A percentile compares a stretch with the other conserved stretches of the same genome.
Evolutionary conservation across 2,797 vertebrate genomes (phyloP).

Genomic region (Poliocrania exsul): DNA sequence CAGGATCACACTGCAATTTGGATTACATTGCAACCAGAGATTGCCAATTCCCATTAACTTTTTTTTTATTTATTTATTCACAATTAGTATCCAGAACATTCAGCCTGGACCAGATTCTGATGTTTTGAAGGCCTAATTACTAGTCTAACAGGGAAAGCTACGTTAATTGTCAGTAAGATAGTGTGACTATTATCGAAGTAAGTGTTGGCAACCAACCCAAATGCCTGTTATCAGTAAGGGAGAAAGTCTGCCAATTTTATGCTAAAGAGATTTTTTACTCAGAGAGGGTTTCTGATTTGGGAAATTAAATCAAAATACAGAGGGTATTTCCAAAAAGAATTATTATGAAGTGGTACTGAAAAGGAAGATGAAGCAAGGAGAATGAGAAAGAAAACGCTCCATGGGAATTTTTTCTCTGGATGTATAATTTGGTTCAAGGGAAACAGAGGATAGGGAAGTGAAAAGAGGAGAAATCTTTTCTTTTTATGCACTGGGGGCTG

Average conservation of each 20-base stretch:
- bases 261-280: not conserved
- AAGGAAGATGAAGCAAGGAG: not conserved
- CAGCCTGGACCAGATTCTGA: conserved; percentile 2
- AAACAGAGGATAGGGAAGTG: not conserved
- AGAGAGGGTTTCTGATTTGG: not conserved
- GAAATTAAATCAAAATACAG: conserved; percentile 17
- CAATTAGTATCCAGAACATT: not conserved
- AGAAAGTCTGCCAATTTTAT: conserved; percentile 21
- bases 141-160: not conserved
- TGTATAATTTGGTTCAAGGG: not conserved
- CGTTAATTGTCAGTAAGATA: not conserved
- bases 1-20: accelerated
- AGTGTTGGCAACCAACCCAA: conserved; percentile 12
- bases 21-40: not conserved
- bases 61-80: not conserved
- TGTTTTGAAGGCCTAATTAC: conserved; percentile 31
- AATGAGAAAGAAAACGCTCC: not conserved
- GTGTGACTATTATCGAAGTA: not conserved
- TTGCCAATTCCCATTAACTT: not conserved
- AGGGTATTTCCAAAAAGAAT: not conserved
- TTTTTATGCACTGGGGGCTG: not conserved
- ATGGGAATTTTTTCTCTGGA: not conserved
- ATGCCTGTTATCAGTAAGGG: not conserved
- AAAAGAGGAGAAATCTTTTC: not conserved
- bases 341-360: not conserved